Evolutionary conservation across 2,888 invertebrate genomes (phyloP).

Genomic region (Tanypteryx hageni): DNA sequence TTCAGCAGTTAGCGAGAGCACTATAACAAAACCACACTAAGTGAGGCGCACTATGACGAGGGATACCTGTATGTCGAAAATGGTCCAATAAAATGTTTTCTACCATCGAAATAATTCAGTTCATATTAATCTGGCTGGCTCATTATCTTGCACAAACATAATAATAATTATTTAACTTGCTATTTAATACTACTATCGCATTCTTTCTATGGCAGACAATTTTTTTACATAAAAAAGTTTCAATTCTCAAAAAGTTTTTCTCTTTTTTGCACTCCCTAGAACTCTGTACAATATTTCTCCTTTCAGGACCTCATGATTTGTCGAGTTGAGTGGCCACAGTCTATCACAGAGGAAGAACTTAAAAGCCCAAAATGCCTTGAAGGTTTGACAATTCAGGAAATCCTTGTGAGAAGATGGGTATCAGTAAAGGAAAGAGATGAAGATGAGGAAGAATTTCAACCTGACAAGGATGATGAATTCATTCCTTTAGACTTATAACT

Average conservation of each 20-base stretch:
- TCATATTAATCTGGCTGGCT: no score
- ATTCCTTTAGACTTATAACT: slow-evolving; percentile 15
- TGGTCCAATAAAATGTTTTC: no score
- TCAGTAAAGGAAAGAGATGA: slow-evolving; percentile 71
- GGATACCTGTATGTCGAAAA: no score
- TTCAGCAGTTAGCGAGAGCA: no score
- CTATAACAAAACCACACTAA: no score
- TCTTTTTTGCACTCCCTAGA: slow-evolving; percentile 69
- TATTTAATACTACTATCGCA: no score
- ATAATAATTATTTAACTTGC: no score
- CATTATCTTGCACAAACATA: no score
- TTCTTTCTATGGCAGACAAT: no score
- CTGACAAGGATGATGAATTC: slow-evolving; percentile 39
- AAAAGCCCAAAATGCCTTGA: slow-evolving; percentile 77
- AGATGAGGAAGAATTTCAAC: slow-evolving; percentile 57
- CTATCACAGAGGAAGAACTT: slow-evolving; percentile 71
- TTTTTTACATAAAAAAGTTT: slow-evolving; percentile 34
- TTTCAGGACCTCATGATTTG: slow-evolving; percentile 71
- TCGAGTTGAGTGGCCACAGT: slow-evolving; percentile 78
- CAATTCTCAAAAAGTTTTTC: slow-evolving; percentile 35
- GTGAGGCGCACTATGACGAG: no score
- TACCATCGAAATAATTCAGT: no score
- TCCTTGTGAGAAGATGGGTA: slow-evolving; percentile 81
- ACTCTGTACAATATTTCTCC: neutral
- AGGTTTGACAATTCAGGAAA: slow-evolving; percentile 81